phyloP scores from a whole-genome alignment of 2,113 vertebrate genomes.

The Xenopus laevis region DNA sequence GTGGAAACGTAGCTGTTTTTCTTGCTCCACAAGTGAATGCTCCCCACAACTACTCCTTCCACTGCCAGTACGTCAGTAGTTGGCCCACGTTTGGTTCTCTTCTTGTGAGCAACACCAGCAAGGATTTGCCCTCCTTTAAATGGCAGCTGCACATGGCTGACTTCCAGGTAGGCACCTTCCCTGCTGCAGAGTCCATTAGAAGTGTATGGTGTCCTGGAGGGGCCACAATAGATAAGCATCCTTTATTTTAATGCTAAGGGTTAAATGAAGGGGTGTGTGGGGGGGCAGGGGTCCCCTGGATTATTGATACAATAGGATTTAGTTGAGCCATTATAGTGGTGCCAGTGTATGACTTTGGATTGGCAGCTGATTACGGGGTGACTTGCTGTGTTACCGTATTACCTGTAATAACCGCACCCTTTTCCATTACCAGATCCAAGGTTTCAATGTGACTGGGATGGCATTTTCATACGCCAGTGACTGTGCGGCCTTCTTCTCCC shows the following conservation, averaged over 20 bases:
- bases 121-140: neutral
- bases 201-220: neutral
- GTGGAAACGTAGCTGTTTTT: constrained; percentile 50
- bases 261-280: too few species aligned
- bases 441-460: constrained; percentile 66
- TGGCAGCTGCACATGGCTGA: constrained; percentile 70
- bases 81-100: constrained; percentile 42
- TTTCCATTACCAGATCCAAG: constrained; percentile 72
- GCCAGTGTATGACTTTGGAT: too few species aligned
- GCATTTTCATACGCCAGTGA: constrained; percentile 83
- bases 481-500: constrained; percentile 83
- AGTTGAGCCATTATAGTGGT: too few species aligned
- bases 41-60: constrained; percentile 80
- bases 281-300: too few species aligned
- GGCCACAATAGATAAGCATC: neutral
- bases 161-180: constrained; percentile 74
- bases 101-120: constrained; percentile 45
- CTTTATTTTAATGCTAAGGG: neutral
- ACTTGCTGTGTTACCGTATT: too few species aligned
- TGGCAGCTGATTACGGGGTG: too few species aligned
- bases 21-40: constrained; percentile 63
- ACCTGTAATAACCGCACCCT: too few species aligned
- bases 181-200: neutral
- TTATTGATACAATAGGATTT: too few species aligned
- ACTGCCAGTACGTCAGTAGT: constrained; percentile 69